Conservation (phyloP, 2,888 invertebrate species). For the Xestia sexstrigata region DNA sequence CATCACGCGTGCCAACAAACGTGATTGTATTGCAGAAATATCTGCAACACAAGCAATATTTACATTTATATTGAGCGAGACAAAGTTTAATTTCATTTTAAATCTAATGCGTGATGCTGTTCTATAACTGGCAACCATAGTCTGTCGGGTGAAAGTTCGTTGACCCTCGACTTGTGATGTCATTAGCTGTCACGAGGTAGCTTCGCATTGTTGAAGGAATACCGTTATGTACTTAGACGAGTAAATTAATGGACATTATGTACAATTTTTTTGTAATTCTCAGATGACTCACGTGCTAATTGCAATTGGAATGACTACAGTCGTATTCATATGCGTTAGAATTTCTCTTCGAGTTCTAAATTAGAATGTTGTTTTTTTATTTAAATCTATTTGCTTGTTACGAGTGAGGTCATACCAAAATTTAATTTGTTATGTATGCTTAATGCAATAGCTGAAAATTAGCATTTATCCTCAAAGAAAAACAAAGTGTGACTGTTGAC, state of each 20-base stretch:
- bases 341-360: neutral
- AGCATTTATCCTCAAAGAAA: constrained; percentile 1
- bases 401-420: neutral
- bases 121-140: constrained; percentile 50
- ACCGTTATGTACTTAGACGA: constrained; percentile 52
- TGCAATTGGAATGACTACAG: neutral
- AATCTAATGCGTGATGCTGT: constrained; percentile 26
- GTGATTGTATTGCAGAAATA: constrained; percentile 28
- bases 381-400: neutral
- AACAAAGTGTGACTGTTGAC: neutral
- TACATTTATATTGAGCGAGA: constrained; percentile 42
- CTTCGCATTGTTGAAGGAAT: constrained; percentile 52
- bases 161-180: constrained; percentile 57
- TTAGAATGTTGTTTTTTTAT: neutral
- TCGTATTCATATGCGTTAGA: constrained; percentile 9
- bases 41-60: constrained; percentile 42
- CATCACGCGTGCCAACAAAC: constrained; percentile 32
- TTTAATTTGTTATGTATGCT: neutral
- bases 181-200: constrained; percentile 58
- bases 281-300: constrained; percentile 1
- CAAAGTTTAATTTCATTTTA: constrained; percentile 57
- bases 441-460: neutral
- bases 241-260: constrained; percentile 25
- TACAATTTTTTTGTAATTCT: constrained; percentile 15
- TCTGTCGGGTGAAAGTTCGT: constrained; percentile 67